A percentile compares a stretch with the other conserved stretches of the same genome.
Conservation (phyloP, 2,113 vertebrate genomes). For the Emydocephalus ijimae region DNA sequence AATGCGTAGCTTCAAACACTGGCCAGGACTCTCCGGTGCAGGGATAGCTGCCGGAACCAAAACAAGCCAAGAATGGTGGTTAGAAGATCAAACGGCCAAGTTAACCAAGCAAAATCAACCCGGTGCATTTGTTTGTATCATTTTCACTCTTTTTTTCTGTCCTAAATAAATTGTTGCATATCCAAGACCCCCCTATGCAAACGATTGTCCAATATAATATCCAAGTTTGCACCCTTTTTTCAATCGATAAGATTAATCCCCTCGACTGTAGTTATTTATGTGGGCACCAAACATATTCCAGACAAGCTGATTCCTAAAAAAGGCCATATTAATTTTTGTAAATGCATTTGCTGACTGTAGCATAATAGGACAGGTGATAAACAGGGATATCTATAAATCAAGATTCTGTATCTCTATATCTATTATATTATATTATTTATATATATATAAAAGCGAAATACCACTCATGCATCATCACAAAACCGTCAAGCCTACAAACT, state of each 20-base stretch:
- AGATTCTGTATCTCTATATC: no score
- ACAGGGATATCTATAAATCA: no score
- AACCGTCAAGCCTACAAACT: no score
- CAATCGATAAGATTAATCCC: neutral
- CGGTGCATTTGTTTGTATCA: neutral
- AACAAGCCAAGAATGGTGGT: neutral
- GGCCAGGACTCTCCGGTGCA: slow-evolving; percentile 57
- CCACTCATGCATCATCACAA: no score
- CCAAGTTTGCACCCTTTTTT: neutral
- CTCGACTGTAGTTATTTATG: neutral
- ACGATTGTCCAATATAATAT: neutral
- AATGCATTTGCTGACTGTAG: no score
- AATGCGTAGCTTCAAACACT: slow-evolving; percentile 68
- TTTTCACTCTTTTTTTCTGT: no score
- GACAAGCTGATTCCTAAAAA: neutral
- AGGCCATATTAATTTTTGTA: no score
- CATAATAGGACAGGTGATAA: no score
- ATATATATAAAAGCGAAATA: no score
- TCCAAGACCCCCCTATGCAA: no score
- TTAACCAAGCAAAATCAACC: neutral
- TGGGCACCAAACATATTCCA: neutral
- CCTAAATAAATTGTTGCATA: no score
- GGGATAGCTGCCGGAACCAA: slow-evolving; percentile 59
- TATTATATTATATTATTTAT: no score
- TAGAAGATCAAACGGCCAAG: neutral